Base-by-base conservation (phyloP, 2,113 vertebrate genomes). In the Donacobius atricapilla region DNA sequence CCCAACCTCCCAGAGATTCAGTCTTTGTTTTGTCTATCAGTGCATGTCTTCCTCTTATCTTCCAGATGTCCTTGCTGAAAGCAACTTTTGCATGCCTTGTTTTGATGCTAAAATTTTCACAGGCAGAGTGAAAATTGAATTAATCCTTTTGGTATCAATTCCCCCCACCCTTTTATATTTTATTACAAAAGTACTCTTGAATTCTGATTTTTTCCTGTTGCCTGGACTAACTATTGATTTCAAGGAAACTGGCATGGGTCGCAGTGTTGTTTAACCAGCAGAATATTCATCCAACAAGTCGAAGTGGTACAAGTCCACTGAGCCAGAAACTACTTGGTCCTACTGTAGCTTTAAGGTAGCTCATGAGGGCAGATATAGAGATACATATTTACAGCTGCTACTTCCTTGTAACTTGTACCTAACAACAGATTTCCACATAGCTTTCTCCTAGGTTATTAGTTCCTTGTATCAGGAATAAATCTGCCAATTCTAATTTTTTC, bases 151-250 rank as follows among this genome's bases (percentile, higher is more conserved):
- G 37, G 6, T 51, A 44, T 37, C 7, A 31, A 22, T 22, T 35
- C 11, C 2, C 2, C 10, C 4, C n/a, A n/a, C n/a, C 4, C 14
- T 51, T 58, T 68, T 33, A 44, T 5, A 31, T 58, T 58, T 58
- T 7, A 5, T 35, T 42, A 50, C 13, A 35, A 42, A 58, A 58
- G 13, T 25, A 66, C 25, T 31, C 25, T 31, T 0, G 0, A 58
- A 53, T 66, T 81, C 22, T 57, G 20, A 27, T 75, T 78, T 65
- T 5, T 66, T 87, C 24, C 15, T 48, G 4, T 63, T 75, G 33
- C 8, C 50, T 78, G 13, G 11, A 48, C 19, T 42, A 51, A 7
- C 10, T 66, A 27, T 13, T 50, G 6, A 9, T 79, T 63, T 93
- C 39, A 42, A 22, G 21, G 15, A 30, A 63, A 50, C 3, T 22